phyloP scores from a whole-genome alignment of 2,113 vertebrate genomes.

The Lophius piscatorius region DNA sequence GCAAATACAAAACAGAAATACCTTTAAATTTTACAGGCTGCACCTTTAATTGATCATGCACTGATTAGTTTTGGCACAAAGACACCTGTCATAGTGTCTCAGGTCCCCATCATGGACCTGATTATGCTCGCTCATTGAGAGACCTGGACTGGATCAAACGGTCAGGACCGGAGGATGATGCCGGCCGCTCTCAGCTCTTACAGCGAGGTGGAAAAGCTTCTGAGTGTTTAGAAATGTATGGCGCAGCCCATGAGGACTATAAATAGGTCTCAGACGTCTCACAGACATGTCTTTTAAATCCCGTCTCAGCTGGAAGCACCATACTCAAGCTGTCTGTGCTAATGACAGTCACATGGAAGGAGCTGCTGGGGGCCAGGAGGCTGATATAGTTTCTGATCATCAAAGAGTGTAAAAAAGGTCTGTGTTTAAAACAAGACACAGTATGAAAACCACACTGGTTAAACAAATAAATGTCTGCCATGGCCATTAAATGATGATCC shows the following conservation, averaged over 20 bases:
- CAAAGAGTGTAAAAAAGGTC: too few relatives aligned
- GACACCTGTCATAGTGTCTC: too few relatives aligned
- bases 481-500: too few relatives aligned
- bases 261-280: slow-evolving; percentile 40
- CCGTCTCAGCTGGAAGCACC: slow-evolving; percentile 36
- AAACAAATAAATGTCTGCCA: too few relatives aligned
- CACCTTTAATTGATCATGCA: too few relatives aligned
- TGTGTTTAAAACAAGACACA: too few relatives aligned
- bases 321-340: slow-evolving; percentile 36
- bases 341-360: slow-evolving; percentile 33
- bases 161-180: slow-evolving; percentile 4
- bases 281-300: slow-evolving; percentile 34
- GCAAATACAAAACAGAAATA: too few relatives aligned
- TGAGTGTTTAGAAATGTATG: slow-evolving; percentile 43
- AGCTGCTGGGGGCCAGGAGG: slow-evolving; percentile 1
- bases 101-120: slow-evolving; percentile 3
- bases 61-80: too few relatives aligned
- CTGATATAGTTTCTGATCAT: too few relatives aligned
- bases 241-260: slow-evolving; percentile 26
- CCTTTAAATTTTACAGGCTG: too few relatives aligned
- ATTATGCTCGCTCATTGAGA: slow-evolving; percentile 24
- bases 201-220: slow-evolving; percentile 31
- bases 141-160: slow-evolving; percentile 28
- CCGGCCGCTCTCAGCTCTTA: slow-evolving; percentile 15
- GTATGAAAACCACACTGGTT: too few relatives aligned